Conservation (phyloP, 2,888 invertebrate genomes). For the Exocentrus adspersus region DNA sequence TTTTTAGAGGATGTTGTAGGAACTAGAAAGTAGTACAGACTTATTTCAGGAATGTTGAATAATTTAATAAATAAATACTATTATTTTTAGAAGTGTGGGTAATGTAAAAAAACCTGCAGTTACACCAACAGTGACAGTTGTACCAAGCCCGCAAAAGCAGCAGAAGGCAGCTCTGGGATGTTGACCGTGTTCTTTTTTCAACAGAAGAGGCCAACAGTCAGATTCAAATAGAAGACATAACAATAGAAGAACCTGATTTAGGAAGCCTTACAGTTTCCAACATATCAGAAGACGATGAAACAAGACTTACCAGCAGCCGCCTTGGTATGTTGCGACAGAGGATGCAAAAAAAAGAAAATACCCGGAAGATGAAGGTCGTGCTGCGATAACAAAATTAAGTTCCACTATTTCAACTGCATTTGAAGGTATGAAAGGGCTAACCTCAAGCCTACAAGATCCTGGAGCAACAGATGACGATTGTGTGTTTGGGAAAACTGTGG, state of each 20-base stretch:
- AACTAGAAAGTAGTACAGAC: not conserved
- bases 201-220: not conserved
- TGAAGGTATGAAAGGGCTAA: not conserved
- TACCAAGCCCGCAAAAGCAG: not conserved
- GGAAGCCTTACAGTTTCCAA: too few relatives aligned
- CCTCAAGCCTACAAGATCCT: not conserved
- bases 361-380: not conserved
- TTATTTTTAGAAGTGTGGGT: not conserved
- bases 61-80: not conserved
- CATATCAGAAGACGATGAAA: too few relatives aligned
- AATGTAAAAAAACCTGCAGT: too few relatives aligned
- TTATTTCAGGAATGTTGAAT: not conserved
- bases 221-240: too few relatives aligned
- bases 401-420: not conserved
- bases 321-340: not conserved
- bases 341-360: not conserved
- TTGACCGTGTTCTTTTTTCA: not conserved
- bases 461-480: not conserved
- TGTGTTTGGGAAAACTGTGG: not conserved
- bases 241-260: too few relatives aligned
- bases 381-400: not conserved
- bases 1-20: slow-evolving; percentile 1
- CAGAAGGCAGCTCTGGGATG: not conserved
- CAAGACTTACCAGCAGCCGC: not conserved
- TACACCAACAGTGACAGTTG: too few relatives aligned